These are phyloP conservation scores for Tragelaphus scriptus DNA, from an alignment of 2,113 vertebrate genomes.

Conservation along the genomic window DNA sequence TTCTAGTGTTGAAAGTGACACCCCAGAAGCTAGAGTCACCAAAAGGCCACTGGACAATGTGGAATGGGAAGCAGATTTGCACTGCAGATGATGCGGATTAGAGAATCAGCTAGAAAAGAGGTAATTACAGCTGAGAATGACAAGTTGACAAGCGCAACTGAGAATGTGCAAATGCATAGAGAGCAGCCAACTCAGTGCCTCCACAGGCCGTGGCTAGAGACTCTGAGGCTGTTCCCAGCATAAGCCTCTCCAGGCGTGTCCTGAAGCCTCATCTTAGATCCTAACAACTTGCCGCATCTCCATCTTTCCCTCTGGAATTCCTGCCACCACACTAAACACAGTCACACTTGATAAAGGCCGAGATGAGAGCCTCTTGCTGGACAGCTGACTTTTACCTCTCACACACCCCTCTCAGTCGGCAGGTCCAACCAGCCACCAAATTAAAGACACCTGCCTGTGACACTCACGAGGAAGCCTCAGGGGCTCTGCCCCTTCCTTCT, in stretches of 20 bases:
- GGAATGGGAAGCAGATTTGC: neutral
- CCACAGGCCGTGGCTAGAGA: neutral
- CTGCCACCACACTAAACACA: neutral
- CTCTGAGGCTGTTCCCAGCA: neutral
- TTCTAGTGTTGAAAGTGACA: neutral
- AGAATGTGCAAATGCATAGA: neutral
- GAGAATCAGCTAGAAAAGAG: neutral
- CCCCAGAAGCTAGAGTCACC: neutral
- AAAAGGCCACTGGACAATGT: neutral
- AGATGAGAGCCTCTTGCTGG: neutral
- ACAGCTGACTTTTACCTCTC: neutral
- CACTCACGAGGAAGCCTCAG: neutral
- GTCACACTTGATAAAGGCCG: neutral
- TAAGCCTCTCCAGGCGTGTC: neutral
- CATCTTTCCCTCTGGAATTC: neutral
- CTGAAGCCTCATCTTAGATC: neutral
- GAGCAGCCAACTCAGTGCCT: neutral
- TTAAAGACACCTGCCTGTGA: neutral
- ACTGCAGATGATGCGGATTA: neutral
- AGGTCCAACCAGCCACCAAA: neutral
- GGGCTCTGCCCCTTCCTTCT: neutral
- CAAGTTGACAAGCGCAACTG: neutral
- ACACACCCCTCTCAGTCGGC: neutral
- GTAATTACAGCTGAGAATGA: neutral
- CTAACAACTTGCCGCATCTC: neutral